Evolutionary conservation across 2,888 invertebrate genomes (phyloP), one percentile per base, ranked within the genome.

Genomic region (Ophion costatus): DNA sequence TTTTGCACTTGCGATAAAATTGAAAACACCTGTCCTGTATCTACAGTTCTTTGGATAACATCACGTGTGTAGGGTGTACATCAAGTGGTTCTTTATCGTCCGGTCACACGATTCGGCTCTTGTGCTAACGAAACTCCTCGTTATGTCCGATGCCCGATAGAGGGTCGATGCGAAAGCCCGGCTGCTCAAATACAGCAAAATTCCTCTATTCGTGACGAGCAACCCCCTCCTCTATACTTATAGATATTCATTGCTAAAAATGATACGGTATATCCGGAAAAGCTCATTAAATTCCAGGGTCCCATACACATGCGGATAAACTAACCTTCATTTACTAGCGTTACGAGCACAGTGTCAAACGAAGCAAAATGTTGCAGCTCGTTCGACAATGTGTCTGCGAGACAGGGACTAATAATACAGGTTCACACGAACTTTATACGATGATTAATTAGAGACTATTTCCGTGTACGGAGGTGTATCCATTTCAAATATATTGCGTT

Each of bases 41-140:
- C 29, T 38, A 10, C 11, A 9, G 45, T 45, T 24, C 24, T n/a
- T 59, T 45, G 29, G 59, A 7, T 22, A 69, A 69, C 1, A 29
- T 1, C 42, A n/a, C 24, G 2, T 69, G 42, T 59, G 20, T n/a
- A 10, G 29, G 20, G 51, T 24, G 56, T 64, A 61, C 20, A 42
- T 69, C 59, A 61, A 61, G 70, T 57, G 29, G 11, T 20, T 69
- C 10, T 61, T 38, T 51, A 70, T 78, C 70, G 61, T 63, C 22
- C 14, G 24, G 59, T 56, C 17, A 42, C 24, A 76, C 61, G 70
- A 63, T 79, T 73, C 76, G 79, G 56, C 75, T 79, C 82, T 63
- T 66, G 84, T 79, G 67, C 67, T 79, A 85, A 85, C 84, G 75
- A 82, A 85, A 76, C 75, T 84, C 57, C 63, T 71, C 75, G 82